Conservation (phyloP, 2,888 invertebrate species). For the Drosophila diplacantha region DNA sequence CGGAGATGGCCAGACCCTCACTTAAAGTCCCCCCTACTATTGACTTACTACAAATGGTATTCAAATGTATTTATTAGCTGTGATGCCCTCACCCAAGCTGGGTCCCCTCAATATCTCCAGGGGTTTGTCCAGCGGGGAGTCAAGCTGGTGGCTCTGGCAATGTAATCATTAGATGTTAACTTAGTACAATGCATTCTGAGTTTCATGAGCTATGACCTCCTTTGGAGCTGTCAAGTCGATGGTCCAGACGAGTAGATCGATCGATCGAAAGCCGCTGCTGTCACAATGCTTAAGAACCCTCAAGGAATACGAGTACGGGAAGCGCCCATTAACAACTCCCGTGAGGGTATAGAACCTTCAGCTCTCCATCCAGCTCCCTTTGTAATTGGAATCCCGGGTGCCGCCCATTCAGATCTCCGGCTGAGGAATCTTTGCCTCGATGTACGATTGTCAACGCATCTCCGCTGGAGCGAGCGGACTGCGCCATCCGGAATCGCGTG, state of each 20-base stretch:
- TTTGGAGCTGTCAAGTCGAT: too few species aligned
- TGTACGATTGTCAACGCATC: slow-evolving; percentile 14
- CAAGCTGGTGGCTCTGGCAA: background rate
- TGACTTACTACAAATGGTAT: slow-evolving; percentile 14
- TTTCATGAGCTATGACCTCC: too few species aligned
- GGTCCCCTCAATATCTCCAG: background rate
- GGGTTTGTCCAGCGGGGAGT: background rate
- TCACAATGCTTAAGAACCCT: background rate
- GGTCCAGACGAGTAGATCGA: too few species aligned
- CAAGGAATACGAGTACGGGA: background rate
- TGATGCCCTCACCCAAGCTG: background rate
- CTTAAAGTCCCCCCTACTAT: slow-evolving; percentile 1
- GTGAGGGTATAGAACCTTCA: background rate
- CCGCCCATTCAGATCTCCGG: slow-evolving; percentile 1
- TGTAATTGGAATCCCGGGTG: background rate
- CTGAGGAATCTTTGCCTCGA: background rate
- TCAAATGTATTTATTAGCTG: slow-evolving; percentile 4
- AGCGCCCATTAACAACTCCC: background rate
- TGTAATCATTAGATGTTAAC: background rate
- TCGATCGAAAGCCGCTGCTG: too few species aligned
- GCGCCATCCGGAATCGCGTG: slow-evolving; percentile 8
- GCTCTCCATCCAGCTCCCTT: background rate
- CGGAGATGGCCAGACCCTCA: background rate
- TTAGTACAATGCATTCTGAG: too few species aligned
- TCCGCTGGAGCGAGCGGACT: background rate